These are phyloP conservation scores for Limnephilus rhombicus DNA, from an alignment of 2,888 invertebrate species.

Conservation along the genomic window DNA sequence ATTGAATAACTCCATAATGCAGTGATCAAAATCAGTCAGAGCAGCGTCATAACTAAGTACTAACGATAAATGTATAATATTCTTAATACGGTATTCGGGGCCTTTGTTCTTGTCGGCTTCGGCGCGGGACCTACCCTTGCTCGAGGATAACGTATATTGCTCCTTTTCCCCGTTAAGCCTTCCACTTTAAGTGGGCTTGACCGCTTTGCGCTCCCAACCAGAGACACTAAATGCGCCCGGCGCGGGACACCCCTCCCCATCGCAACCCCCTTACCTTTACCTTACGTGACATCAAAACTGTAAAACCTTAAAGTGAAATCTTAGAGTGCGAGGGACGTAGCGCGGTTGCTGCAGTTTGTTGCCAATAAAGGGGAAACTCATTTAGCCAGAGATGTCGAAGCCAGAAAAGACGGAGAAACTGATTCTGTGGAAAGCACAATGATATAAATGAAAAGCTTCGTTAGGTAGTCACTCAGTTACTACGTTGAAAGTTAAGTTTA, in stretches of 20 bases:
- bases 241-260: background rate
- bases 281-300: slow-evolving; percentile 9
- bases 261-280: background rate
- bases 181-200: slow-evolving; percentile 50
- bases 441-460: background rate
- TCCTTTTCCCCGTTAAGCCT: slow-evolving; percentile 44
- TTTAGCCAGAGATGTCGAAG: background rate
- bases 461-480: background rate
- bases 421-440: background rate
- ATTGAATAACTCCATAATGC: background rate
- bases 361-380: background rate
- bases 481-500: background rate
- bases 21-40: background rate
- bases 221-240: slow-evolving; percentile 22
- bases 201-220: slow-evolving; percentile 43
- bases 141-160: slow-evolving; percentile 41
- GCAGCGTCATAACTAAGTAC: background rate
- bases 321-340: background rate
- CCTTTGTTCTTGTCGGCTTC: background rate
- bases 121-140: slow-evolving; percentile 6
- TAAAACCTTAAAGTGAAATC: slow-evolving; percentile 28
- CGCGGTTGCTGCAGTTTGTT: background rate
- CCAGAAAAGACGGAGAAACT: background rate
- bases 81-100: background rate
- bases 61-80: no score